phyloP scores from a whole-genome alignment of 2,113 vertebrate species.

The Clarias macrocephalus region DNA sequence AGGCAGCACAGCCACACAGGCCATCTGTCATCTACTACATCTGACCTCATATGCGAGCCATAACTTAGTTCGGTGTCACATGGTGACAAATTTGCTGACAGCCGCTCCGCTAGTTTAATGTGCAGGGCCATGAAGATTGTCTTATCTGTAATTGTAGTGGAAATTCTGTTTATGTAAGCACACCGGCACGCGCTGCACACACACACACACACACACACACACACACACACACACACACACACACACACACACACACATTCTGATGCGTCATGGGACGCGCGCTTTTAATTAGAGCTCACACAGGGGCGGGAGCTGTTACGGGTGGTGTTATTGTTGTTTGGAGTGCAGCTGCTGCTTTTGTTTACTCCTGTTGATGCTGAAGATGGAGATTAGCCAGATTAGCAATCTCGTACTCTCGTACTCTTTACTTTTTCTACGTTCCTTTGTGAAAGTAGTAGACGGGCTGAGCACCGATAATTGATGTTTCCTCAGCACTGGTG shows the following conservation, averaged over 20 bases:
- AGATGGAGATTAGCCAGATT: constrained; percentile 24
- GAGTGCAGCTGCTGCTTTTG: constrained; percentile 43
- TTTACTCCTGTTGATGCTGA: constrained; percentile 36
- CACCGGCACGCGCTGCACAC: background rate
- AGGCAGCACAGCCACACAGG: background rate
- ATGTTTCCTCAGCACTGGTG: background rate
- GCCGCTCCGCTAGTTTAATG: background rate
- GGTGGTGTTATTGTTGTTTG: constrained; percentile 41
- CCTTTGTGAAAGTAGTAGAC: constrained; percentile 6
- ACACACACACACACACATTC: too few relatives aligned
- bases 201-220: background rate
- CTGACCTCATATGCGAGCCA: constrained; percentile 2
- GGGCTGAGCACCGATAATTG: constrained; percentile 5
- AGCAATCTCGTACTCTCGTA: constrained; percentile 2
- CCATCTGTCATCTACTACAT: constrained; percentile 22
- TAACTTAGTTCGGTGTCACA: background rate
- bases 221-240: background rate
- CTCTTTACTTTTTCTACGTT: constrained; percentile 4
- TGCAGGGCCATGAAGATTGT: background rate
- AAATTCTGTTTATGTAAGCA: constrained; percentile 48
- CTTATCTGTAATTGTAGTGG: constrained; percentile 35
- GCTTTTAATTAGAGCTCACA: constrained; percentile 48
- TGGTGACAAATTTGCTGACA: background rate
- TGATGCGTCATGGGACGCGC: constrained; percentile 7
- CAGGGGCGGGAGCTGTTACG: constrained; percentile 4